phyloP scores from a whole-genome alignment of 1,140 invertebrate genomes.

The Saccostrea echinata region DNA sequence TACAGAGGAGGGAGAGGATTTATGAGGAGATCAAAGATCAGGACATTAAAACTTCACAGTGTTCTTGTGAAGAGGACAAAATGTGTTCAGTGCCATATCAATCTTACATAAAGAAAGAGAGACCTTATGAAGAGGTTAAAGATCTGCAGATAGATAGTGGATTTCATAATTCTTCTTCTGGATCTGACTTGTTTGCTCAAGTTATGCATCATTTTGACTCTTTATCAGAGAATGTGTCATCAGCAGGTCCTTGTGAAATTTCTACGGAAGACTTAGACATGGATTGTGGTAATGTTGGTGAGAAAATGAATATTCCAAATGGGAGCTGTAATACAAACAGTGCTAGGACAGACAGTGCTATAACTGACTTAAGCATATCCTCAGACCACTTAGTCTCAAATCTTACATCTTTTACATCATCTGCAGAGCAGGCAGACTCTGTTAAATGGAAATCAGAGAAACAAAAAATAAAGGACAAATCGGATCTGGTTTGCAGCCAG shows the following conservation, averaged over 20 bases:
- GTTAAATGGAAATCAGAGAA: background rate
- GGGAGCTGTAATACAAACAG: background rate
- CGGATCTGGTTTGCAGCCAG: background rate
- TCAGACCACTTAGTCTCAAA: background rate
- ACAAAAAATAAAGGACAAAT: background rate
- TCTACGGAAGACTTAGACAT: background rate
- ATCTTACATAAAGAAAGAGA: conserved; percentile 20
- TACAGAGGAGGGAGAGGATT: conserved; percentile 4
- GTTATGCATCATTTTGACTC: conserved; percentile 32
- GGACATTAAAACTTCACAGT: background rate
- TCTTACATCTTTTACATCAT: conserved; percentile 5
- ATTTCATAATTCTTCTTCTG: conserved; percentile 13
- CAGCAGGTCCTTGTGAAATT: background rate
- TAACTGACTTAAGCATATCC: conserved; percentile 4
- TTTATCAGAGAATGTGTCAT: conserved; percentile 28
- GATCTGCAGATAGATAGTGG: conserved; percentile 23
- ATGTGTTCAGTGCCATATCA: conserved; percentile 14
- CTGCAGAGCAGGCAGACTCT: background rate
- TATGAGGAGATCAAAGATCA: conserved; percentile 26
- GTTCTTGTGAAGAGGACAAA: background rate
- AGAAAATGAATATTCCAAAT: background rate
- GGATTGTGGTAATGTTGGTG: conserved; percentile 11
- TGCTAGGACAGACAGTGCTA: conserved; percentile 22
- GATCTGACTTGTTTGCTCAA: conserved; percentile 22
- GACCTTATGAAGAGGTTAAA: conserved; percentile 21